A percentile compares a stretch with the other conserved stretches of the same genome.
phyloP scores from a whole-genome alignment of 2,888 invertebrate genomes.

The Pecten maximus region DNA sequence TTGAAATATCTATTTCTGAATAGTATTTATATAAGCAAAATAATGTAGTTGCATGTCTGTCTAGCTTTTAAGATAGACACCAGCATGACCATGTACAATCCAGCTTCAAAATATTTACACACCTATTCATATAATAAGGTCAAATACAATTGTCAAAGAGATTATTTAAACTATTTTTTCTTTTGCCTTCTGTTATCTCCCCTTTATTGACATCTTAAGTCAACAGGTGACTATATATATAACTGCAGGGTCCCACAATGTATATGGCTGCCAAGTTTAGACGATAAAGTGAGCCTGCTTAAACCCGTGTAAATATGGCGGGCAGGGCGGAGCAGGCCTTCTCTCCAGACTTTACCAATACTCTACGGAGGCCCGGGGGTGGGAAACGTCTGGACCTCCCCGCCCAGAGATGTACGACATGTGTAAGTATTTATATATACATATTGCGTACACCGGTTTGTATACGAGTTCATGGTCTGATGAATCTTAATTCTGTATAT shows the following conservation, averaged over 20 bases:
- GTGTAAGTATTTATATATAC: background rate
- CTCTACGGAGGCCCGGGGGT: conserved; percentile 27
- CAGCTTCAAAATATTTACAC: too few species aligned
- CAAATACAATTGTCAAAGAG: too few species aligned
- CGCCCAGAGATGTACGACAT: background rate
- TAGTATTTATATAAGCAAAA: too few species aligned
- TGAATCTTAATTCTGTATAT: too few species aligned
- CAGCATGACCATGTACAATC: background rate
- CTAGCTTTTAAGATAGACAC: background rate
- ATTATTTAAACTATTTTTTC: background rate
- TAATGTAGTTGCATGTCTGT: too few species aligned
- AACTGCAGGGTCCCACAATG: background rate
- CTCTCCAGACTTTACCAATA: background rate
- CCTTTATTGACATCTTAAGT: background rate
- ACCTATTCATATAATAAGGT: too few species aligned
- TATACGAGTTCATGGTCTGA: background rate
- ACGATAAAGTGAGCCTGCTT: background rate
- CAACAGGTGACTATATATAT: background rate
- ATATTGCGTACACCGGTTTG: background rate
- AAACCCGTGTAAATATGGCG: background rate
- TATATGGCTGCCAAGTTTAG: background rate
- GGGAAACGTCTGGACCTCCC: conserved; percentile 11
- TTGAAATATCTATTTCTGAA: too few species aligned
- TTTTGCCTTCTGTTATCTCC: background rate
- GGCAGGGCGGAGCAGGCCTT: conserved; percentile 1